Base-by-base conservation (phyloP, 2,797 vertebrate genomes). In the Urosaurus nigricauda region DNA sequence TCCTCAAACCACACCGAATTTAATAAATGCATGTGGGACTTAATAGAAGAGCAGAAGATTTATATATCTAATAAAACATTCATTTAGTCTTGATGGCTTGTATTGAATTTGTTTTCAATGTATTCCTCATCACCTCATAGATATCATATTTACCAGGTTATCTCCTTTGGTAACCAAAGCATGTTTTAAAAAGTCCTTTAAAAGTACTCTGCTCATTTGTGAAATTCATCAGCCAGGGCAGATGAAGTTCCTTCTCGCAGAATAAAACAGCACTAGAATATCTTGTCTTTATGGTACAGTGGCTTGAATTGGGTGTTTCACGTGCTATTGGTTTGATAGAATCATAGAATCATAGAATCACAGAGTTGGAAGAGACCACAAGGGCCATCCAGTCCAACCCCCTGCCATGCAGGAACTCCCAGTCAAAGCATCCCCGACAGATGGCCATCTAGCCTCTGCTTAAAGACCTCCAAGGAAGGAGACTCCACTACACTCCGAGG, bases 1-100 rank as follows among this genome's bases (percentile, higher is more conserved):
- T 96, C 95, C 89, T 95, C 71, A 95, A 96, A 94, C 95, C 91
- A 51, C 53, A 24, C 2, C 81, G 94, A 96, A 96, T 96, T 95
- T 96, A 96, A 96, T 96, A 96, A 97, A 96, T 96, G 93, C 92
- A 95, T 71, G 70, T 84, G 91, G 90, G 91, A 92, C 91, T 97
- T 95, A 93, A 96, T 96, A 96, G 96, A 96, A 90, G 94, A 94
- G 91, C 71, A 94, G 88, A 91, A 95, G 95, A 97, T 97, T 95
- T 94, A 94, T 96, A 94, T 81, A 90, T 83, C 90, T 93, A 94
- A 96, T 94, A 94, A 93, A 96, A 94, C 90, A 91, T 94, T 94
- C 93, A 93, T 81, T 83, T 92, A 92, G 84, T 53, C 91, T 88
- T 92, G 84, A 0, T 65, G 13, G 43, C 81, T 14, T 43, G 65